Conservation (phyloP, 2,888 invertebrate genomes). For the Harmothoe impar region DNA sequence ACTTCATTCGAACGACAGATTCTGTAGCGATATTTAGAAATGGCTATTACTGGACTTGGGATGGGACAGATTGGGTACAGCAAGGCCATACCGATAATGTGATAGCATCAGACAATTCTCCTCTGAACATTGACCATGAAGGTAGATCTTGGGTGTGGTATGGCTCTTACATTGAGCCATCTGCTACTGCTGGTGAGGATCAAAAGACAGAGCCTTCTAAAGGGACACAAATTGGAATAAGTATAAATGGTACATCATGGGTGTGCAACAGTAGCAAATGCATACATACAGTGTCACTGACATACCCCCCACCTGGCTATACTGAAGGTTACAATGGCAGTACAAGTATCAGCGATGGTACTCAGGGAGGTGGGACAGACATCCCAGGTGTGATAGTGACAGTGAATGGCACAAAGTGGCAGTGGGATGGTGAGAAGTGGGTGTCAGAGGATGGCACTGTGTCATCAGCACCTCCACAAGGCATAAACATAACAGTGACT, state of each 20-base stretch:
- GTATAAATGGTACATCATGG: conserved; percentile 23
- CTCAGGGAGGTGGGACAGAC: background rate
- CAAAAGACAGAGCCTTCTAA: background rate
- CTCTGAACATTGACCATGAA: background rate
- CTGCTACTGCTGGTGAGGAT: background rate
- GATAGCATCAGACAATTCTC: background rate
- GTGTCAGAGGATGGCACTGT: background rate
- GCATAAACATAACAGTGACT: background rate
- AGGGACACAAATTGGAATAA: background rate
- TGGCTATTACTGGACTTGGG: conserved; percentile 40
- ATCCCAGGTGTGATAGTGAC: background rate
- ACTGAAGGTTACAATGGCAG: background rate
- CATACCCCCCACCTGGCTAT: background rate
- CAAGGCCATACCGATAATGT: background rate
- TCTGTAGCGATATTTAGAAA: background rate
- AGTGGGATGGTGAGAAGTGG: conserved; percentile 48
- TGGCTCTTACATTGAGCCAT: background rate
- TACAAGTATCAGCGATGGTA: background rate
- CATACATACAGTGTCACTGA: background rate
- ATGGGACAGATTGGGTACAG: background rate
- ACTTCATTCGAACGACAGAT: background rate
- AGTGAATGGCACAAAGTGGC: background rate
- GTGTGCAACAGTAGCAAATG: background rate
- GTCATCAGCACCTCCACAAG: background rate
- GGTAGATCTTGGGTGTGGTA: conserved; percentile 30